Evolutionary conservation across 2,113 vertebrate species (phyloP).

Genomic region (Merops nubicus): DNA sequence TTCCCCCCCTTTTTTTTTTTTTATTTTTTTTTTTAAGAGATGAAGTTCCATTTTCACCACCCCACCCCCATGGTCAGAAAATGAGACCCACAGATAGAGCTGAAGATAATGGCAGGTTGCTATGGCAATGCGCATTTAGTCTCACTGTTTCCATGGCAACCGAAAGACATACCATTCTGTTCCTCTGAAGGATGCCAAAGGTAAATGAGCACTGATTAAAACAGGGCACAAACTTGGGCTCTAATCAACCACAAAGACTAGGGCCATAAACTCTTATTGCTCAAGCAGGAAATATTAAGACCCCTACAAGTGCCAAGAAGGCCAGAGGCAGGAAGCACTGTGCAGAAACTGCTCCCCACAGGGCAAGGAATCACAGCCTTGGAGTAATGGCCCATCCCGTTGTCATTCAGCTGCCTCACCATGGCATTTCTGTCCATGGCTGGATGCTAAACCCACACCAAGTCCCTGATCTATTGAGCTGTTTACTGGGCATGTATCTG

Average conservation of each 20-base stretch:
- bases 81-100: slow-evolving; percentile 75
- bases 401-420: not conserved
- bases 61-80: slow-evolving; percentile 65
- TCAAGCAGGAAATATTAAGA: slow-evolving; percentile 55
- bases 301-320: not conserved
- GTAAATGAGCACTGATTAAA: slow-evolving; percentile 79
- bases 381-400: not conserved
- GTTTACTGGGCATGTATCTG: not conserved
- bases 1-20: not conserved
- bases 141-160: slow-evolving; percentile 79
- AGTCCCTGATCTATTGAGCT: not conserved
- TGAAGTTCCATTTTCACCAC: slow-evolving; percentile 49
- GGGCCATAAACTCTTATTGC: slow-evolving; percentile 55
- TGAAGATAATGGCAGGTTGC: slow-evolving; percentile 80
- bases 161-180: slow-evolving; percentile 80
- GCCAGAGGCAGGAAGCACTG: not conserved
- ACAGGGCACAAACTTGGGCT: slow-evolving; percentile 67
- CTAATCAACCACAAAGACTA: slow-evolving; percentile 65
- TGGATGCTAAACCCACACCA: not conserved
- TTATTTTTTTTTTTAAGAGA: not conserved
- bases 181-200: slow-evolving; percentile 81
- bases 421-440: not conserved
- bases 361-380: not conserved
- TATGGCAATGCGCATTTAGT: slow-evolving; percentile 81
- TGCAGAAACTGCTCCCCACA: not conserved